Percentiles rank a stretch among this genome's conserved stretches.
These are phyloP conservation scores for Scaptomyza flava DNA, from an alignment of 2,888 invertebrate species.

Conservation along the genomic window DNA sequence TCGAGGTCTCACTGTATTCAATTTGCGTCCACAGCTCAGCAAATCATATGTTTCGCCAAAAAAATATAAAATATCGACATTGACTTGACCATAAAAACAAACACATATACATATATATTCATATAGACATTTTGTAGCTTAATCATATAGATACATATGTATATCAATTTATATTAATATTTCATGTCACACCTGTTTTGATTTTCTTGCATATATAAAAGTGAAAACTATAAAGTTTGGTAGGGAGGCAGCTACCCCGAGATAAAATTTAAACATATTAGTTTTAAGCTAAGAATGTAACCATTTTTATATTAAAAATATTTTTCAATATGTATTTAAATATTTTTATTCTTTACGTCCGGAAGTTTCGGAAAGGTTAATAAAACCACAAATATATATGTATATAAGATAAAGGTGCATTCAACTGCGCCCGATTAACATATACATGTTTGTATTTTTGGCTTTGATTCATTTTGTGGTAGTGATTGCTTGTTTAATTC, in stretches of 20 bases:
- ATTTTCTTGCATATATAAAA: constrained; percentile 47
- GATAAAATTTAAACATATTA: constrained; percentile 37
- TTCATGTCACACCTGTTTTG: constrained; percentile 47
- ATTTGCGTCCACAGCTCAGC: constrained; percentile 9
- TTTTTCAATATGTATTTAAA: constrained; percentile 74
- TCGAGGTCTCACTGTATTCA: constrained; percentile 16
- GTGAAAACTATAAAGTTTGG: constrained; percentile 28
- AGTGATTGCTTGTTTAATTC: constrained; percentile 12
- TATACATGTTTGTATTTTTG: constrained; percentile 1
- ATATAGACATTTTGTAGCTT: constrained; percentile 64
- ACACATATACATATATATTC: constrained; percentile 29
- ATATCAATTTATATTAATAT: constrained; percentile 41
- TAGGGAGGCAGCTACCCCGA: constrained; percentile 17
- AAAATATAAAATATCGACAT: constrained; percentile 6
- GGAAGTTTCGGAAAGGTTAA: neutral
- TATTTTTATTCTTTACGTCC: constrained; percentile 22
- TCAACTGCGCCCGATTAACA: neutral
- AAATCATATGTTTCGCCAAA: constrained; percentile 30
- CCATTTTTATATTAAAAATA: constrained; percentile 74
- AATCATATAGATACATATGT: constrained; percentile 45
- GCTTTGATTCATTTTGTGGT: constrained; percentile 2
- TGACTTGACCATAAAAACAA: constrained; percentile 31
- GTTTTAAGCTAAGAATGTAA: constrained; percentile 60
- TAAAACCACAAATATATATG: neutral
- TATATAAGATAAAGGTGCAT: neutral